phyloP scores from a whole-genome alignment of 2,113 vertebrate genomes.

The Spizaetus ornatus region DNA sequence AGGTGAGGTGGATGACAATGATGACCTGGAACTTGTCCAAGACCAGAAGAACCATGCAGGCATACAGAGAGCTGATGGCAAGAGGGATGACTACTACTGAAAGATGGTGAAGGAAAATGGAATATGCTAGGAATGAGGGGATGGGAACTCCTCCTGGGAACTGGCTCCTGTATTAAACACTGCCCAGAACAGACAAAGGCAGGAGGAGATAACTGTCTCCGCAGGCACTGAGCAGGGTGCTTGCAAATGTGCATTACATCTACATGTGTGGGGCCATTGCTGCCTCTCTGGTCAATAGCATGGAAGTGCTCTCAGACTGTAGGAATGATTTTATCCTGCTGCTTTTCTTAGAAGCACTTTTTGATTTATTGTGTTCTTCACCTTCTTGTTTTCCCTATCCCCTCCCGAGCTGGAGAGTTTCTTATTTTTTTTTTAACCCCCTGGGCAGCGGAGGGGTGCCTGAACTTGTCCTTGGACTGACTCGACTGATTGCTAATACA shows the following conservation, averaged over 20 bases:
- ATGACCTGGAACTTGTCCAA: conserved; percentile 30
- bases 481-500: background rate
- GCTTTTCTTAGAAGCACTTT: conserved; percentile 20
- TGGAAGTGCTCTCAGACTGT: background rate
- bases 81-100: conserved; percentile 60
- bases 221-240: background rate
- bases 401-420: background rate
- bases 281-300: background rate
- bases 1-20: conserved; percentile 57
- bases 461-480: background rate
- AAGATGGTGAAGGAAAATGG: background rate
- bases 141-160: background rate
- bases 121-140: background rate
- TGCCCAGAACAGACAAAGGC: background rate
- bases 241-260: background rate
- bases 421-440: background rate
- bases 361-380: background rate
- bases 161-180: background rate
- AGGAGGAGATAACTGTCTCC: background rate
- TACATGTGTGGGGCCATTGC: rapidly evolving
- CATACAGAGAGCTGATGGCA: background rate
- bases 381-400: background rate
- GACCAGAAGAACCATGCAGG: background rate
- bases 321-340: background rate
- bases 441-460: background rate